These are phyloP conservation scores for Aegotheles bennettii DNA, from an alignment of 2,113 vertebrate genomes.

Conservation along the genomic window DNA sequence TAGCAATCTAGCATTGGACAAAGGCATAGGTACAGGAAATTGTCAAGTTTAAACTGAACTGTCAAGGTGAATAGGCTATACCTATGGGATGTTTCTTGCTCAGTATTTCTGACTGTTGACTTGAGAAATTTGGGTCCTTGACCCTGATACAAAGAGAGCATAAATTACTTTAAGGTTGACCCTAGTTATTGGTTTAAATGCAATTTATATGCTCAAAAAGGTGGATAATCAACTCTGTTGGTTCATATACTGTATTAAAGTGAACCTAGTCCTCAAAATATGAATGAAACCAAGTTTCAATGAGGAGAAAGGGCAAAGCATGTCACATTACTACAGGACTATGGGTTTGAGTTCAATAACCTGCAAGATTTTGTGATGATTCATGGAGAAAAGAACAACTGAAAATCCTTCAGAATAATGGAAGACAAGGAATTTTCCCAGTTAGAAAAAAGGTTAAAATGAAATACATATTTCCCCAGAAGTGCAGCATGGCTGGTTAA, in stretches of 20 bases:
- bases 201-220: neutral
- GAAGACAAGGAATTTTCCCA: neutral
- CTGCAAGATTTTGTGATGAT: neutral
- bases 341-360: neutral
- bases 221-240: neutral
- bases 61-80: neutral
- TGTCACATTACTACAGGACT: neutral
- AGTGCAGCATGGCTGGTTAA: neutral
- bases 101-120: neutral
- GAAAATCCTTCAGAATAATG: neutral
- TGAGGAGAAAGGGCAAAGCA: neutral
- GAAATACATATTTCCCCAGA: neutral
- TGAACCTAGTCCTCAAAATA: neutral
- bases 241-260: neutral
- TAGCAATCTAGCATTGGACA: neutral
- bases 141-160: neutral
- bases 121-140: neutral
- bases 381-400: neutral
- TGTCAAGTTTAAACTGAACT: neutral
- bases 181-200: neutral
- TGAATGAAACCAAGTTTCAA: neutral
- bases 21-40: neutral
- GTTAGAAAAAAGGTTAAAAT: neutral
- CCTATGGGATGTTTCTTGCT: neutral
- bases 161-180: neutral